Evolutionary conservation across 2,113 vertebrate species (phyloP).

Genomic region (Hoplias malabaricus): DNA sequence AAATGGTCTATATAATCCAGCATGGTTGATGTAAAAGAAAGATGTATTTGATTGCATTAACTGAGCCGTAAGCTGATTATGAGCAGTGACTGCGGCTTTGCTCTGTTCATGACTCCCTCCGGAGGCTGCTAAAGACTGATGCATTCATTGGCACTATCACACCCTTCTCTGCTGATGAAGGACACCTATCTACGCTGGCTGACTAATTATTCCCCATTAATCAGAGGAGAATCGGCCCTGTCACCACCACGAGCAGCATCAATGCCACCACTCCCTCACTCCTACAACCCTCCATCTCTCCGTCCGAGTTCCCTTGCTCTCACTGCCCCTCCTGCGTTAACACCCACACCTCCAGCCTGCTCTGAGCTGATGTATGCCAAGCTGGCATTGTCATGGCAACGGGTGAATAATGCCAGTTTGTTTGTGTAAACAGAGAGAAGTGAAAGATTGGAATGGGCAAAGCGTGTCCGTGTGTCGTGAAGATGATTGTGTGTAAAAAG

Average conservation of each 20-base stretch:
- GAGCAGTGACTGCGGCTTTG: not conserved
- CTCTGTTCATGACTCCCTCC: not conserved
- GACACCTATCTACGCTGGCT: conserved; percentile 58
- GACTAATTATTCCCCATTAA: conserved; percentile 70
- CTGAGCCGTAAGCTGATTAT: not conserved
- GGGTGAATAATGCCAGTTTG: conserved; percentile 43
- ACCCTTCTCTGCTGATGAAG: conserved; percentile 54
- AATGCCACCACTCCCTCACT: conserved; percentile 29
- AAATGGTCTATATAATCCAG: not conserved
- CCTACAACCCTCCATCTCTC: conserved; percentile 5
- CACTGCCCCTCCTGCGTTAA: not conserved
- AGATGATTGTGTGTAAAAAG: conserved; percentile 1
- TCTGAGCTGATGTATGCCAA: conserved; percentile 18
- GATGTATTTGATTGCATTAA: not conserved
- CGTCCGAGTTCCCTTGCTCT: not conserved
- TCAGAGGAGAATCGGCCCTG: conserved; percentile 55
- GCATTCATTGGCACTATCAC: not conserved
- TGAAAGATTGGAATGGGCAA: conserved; percentile 45
- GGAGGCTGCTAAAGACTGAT: not conserved
- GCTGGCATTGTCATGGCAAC: conserved; percentile 66
- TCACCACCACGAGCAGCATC: conserved; percentile 36
- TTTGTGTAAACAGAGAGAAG: conserved; percentile 54
- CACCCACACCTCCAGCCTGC: conserved; percentile 30
- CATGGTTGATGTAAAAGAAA: not conserved
- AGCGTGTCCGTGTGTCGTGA: conserved; percentile 28